phyloP scores from a whole-genome alignment of 2,888 invertebrate genomes.

The Andrena minutula region DNA sequence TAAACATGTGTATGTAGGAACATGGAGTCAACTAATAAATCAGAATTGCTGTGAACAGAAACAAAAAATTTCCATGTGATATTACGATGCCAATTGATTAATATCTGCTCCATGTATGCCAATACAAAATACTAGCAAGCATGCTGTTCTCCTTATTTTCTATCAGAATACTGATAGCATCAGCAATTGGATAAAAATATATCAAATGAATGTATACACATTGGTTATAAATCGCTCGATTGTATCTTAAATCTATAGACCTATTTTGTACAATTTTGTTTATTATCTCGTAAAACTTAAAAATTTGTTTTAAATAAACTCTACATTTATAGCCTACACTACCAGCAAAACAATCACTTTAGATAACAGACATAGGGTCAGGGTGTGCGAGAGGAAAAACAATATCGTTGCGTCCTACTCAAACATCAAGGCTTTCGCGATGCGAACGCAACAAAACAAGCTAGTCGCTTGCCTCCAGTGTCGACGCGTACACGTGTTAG shows the following conservation, averaged over 20 bases:
- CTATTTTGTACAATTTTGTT: conserved; percentile 37
- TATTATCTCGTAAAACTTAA: conserved; percentile 17
- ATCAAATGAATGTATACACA: conserved; percentile 32
- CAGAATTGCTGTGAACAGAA: conserved; percentile 7
- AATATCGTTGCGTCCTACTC: too few relatives aligned
- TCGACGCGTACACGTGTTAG: too few relatives aligned
- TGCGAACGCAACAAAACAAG: too few relatives aligned
- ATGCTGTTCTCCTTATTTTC: conserved; percentile 9
- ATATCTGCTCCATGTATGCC: background rate
- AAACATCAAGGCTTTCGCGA: too few relatives aligned
- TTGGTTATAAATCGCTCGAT: conserved; percentile 31
- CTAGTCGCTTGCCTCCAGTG: too few relatives aligned
- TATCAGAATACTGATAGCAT: conserved; percentile 25
- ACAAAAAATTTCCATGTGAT: background rate
- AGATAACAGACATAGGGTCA: background rate
- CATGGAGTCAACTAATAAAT: background rate
- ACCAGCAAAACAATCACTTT: background rate
- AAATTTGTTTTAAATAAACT: background rate
- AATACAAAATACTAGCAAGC: conserved; percentile 12
- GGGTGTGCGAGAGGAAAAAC: too few relatives aligned
- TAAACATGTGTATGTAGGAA: background rate
- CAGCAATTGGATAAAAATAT: conserved; percentile 30
- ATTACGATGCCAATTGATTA: background rate
- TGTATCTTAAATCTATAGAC: conserved; percentile 34
- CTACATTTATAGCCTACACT: conserved; percentile 15